These are phyloP conservation scores for Heliconius erato DNA, from an alignment of 2,888 invertebrate species.

Conservation along the genomic window DNA sequence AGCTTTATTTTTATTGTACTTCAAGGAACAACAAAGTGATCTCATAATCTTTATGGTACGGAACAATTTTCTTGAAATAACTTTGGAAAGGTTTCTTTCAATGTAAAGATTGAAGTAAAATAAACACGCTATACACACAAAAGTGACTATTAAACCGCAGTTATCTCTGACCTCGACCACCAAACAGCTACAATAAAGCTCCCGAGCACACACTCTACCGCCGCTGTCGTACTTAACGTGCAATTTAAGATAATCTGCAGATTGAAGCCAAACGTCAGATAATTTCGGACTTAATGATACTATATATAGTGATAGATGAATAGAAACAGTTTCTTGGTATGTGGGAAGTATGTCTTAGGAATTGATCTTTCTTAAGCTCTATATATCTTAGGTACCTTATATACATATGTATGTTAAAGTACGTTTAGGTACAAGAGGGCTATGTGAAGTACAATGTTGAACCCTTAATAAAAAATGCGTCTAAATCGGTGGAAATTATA, in stretches of 20 bases:
- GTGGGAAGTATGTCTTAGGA: background rate
- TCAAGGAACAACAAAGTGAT: no score
- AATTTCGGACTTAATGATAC: background rate
- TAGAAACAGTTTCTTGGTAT: background rate
- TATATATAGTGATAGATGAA: background rate
- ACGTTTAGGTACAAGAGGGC: no score
- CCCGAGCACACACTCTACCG: background rate
- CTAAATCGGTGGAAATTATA: no score
- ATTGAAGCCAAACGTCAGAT: background rate
- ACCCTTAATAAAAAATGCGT: no score
- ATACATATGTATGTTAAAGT: no score
- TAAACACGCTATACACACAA: background rate
- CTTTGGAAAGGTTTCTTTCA: background rate
- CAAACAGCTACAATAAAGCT: background rate
- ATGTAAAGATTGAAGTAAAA: background rate
- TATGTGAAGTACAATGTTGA: no score
- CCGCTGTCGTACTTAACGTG: background rate
- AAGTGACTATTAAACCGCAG: background rate
- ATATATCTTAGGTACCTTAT: background rate
- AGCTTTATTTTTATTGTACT: no score
- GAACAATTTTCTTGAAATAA: no score
- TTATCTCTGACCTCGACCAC: background rate
- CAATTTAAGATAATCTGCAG: constrained; percentile 6
- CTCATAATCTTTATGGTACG: no score
- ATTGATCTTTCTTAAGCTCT: background rate